Conservation (phyloP, 1,140 invertebrate genomes). For the Caenorhabditis inopinata region DNA sequence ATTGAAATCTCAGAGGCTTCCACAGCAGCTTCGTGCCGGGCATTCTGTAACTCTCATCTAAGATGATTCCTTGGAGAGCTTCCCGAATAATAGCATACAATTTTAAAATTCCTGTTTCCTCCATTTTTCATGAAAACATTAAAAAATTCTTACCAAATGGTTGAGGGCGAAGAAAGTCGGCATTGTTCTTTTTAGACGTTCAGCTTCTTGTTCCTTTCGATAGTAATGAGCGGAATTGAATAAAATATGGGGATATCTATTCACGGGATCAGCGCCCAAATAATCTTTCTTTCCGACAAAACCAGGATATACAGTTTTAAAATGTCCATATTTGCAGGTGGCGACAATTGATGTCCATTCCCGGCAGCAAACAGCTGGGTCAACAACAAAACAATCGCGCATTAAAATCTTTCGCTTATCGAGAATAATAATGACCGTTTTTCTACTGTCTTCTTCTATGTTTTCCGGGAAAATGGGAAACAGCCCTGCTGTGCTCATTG, state of each 20-base stretch:
- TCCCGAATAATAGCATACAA: neutral
- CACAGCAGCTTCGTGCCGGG: no score
- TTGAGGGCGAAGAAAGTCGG: constrained; percentile 25
- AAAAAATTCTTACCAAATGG: constrained; percentile 32
- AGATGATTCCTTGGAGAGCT: no score
- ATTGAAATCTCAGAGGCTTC: no score
- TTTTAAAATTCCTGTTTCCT: constrained; percentile 11
- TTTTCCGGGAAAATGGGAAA: constrained; percentile 4
- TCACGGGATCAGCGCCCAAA: neutral
- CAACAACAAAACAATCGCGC: constrained; percentile 32
- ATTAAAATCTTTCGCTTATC: constrained; percentile 29
- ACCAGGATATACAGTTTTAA: constrained; percentile 33
- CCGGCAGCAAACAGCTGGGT: neutral
- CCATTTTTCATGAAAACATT: neutral
- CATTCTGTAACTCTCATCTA: no score
- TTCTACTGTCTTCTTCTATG: neutral
- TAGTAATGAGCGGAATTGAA: constrained; percentile 25
- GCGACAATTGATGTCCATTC: constrained; percentile 21
- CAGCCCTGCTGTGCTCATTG: neutral
- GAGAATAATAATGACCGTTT: constrained; percentile 28
- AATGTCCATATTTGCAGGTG: constrained; percentile 23
- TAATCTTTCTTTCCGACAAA: neutral
- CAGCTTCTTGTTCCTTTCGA: neutral
- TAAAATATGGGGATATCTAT: constrained; percentile 8
- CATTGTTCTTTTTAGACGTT: constrained; percentile 1